These are phyloP conservation scores for Eledone cirrhosa DNA, from an alignment of 2,888 invertebrate genomes.

Conservation along the genomic window DNA sequence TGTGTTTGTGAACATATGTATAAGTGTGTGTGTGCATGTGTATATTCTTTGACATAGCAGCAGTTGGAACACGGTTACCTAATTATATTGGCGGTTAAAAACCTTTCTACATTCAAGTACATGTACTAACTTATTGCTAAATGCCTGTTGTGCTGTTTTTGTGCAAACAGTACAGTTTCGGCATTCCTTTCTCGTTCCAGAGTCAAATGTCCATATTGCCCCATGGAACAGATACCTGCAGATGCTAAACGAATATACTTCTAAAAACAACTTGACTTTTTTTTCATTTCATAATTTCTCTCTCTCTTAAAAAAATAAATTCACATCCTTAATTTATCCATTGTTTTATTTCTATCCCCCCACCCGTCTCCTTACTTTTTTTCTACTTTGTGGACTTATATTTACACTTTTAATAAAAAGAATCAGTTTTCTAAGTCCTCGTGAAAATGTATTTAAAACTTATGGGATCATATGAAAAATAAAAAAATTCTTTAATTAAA, in stretches of 20 bases:
- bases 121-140: conserved; percentile 16
- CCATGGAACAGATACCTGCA: conserved; percentile 91
- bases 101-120: background rate
- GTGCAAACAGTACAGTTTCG: conserved; percentile 10
- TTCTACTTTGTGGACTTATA: background rate
- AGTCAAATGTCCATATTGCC: conserved; percentile 98
- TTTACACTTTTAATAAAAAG: background rate
- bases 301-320: too few relatives aligned
- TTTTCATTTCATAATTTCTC: too few relatives aligned
- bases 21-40: too few relatives aligned
- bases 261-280: conserved; percentile 69
- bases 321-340: background rate
- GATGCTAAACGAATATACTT: conserved; percentile 94
- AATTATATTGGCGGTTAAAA: too few relatives aligned
- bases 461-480: too few relatives aligned
- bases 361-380: background rate
- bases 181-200: conserved; percentile 70
- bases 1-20: too few relatives aligned
- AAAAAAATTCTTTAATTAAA: too few relatives aligned
- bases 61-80: too few relatives aligned
- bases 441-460: background rate
- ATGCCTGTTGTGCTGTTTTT: conserved; percentile 14
- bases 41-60: too few relatives aligned
- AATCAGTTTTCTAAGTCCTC: background rate
- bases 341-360: background rate